Base-by-base conservation (phyloP, 2,888 invertebrate genomes). In the Sesia bembeciformis region DNA sequence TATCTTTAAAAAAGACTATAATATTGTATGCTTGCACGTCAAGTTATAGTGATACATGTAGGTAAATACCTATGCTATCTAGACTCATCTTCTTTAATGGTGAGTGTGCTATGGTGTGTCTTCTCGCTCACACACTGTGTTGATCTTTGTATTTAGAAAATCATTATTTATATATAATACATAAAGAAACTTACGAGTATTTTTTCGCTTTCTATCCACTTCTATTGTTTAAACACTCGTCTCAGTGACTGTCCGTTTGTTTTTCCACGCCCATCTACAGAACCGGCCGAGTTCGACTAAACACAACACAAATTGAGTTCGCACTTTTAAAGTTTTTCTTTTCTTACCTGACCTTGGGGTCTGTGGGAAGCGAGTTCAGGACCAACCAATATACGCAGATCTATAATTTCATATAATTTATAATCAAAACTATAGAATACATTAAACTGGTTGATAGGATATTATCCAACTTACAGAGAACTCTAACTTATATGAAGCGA, bases 291-390 rank as follows among this genome's bases (percentile, higher is more conserved):
- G 61, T 61, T 58, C 62, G 62, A 78, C 77, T 78, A 78, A 78
- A 70, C 74, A 64, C 68, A 62, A 67, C 62, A 58, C 55, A 63
- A 65, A 61, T 63, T 56, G 61, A 60, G 68, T 59, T 57, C 62
- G 58, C 58, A 64, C 66, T 76, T 78, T 65, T 77, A 77, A 62
- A 64, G 55, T 70, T 70, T 73, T 72, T 69, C 59, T 68, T 60
- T 63, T 59, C 39, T 61, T 55, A 57, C 39, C 40, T 59, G 58
- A 58, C 77, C 78, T 65, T 78, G 78, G 70, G 75, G 72, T n/a
- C 46, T 23, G 4, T 46, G n/a, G 5, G 46, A 46, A 8, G 46
- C 46, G 46, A 8, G 8, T 46, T 46, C 46, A 46, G 46, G 4
- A 23, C 8, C 46, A n/a, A 7, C 46, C 46, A 46, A 23, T 8